Percentiles rank a stretch among this genome's conserved stretches.
These are phyloP conservation scores for Chrysolina oricalcia DNA, from an alignment of 2,888 invertebrate genomes.

Conservation along the genomic window DNA sequence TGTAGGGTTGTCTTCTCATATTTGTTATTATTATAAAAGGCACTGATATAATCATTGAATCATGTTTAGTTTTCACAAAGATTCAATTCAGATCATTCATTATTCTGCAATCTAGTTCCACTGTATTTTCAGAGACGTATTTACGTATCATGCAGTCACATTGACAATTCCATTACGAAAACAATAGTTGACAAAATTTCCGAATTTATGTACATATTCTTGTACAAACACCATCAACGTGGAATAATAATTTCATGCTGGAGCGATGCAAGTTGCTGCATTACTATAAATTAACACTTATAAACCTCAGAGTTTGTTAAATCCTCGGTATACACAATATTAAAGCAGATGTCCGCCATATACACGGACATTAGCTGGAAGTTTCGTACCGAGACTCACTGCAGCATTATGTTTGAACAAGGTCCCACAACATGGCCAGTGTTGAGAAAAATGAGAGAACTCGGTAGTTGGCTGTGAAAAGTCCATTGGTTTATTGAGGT, in stretches of 20 bases:
- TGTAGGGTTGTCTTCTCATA: too few relatives aligned
- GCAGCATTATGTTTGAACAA: conserved; percentile 39
- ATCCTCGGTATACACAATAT: conserved; percentile 49
- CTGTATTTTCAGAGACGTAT: too few relatives aligned
- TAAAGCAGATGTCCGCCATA: conserved; percentile 50
- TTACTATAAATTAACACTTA: conserved; percentile 54
- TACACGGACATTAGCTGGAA: conserved; percentile 51
- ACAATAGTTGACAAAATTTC: not conserved
- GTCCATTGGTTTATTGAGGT: too few relatives aligned
- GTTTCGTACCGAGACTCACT: conserved; percentile 47
- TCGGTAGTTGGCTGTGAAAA: too few relatives aligned
- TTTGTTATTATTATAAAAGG: too few relatives aligned
- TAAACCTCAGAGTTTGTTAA: conserved; percentile 52
- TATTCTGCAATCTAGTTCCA: too few relatives aligned
- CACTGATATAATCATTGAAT: too few relatives aligned
- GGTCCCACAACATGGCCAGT: conserved; percentile 30
- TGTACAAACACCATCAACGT: conserved; percentile 1
- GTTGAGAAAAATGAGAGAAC: not conserved
- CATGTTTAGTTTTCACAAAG: too few relatives aligned
- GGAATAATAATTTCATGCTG: conserved; percentile 34
- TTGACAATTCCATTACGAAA: too few relatives aligned
- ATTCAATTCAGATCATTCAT: too few relatives aligned
- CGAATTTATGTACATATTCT: not conserved
- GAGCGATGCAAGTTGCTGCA: conserved; percentile 41
- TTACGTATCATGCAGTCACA: too few relatives aligned